Conservation (phyloP, 2,113 vertebrate species). For the Nibea albiflora region DNA sequence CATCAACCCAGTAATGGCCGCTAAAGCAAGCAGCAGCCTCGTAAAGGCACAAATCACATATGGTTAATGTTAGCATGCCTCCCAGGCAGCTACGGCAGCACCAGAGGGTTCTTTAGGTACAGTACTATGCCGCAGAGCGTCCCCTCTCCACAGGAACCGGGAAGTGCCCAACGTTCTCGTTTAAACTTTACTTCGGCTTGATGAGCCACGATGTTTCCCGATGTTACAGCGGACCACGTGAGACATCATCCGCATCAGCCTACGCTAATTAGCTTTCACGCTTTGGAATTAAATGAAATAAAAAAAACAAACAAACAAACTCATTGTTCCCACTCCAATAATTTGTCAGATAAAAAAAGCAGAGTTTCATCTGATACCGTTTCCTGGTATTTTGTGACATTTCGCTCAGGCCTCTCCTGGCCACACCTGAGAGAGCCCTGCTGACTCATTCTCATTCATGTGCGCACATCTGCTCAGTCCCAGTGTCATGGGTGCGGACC, state of each 20-base stretch:
- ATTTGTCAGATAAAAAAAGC: conserved; percentile 5
- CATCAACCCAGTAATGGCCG: conserved; percentile 20
- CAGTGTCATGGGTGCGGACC: conserved; percentile 59
- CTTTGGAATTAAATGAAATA: neutral
- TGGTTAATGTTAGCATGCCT: conserved; percentile 12
- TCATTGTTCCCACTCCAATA: neutral
- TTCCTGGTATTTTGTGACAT: conserved; percentile 64
- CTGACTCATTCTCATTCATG: conserved; percentile 78
- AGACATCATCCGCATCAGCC: conserved; percentile 18
- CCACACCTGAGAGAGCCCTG: conserved; percentile 70
- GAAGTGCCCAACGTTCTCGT: neutral
- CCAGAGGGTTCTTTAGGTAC: neutral
- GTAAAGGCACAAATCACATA: conserved; percentile 13
- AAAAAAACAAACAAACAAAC: neutral
- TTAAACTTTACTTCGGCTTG: neutral
- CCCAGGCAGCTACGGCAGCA: conserved; percentile 3
- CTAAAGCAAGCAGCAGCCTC: conserved; percentile 1
- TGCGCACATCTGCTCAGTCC: conserved; percentile 57
- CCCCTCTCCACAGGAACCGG: neutral
- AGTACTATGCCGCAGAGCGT: neutral
- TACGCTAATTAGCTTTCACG: conserved; percentile 39
- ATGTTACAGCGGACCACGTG: conserved; percentile 2
- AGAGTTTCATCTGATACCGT: conserved; percentile 25
- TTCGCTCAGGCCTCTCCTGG: conserved; percentile 33
- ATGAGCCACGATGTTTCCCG: conserved; percentile 41